Percentiles rank a stretch among this genome's conserved stretches.
These are phyloP conservation scores for Actinopyga echinites DNA, from an alignment of 53 echinoderm and acorn worm species.

Conservation along the genomic window DNA sequence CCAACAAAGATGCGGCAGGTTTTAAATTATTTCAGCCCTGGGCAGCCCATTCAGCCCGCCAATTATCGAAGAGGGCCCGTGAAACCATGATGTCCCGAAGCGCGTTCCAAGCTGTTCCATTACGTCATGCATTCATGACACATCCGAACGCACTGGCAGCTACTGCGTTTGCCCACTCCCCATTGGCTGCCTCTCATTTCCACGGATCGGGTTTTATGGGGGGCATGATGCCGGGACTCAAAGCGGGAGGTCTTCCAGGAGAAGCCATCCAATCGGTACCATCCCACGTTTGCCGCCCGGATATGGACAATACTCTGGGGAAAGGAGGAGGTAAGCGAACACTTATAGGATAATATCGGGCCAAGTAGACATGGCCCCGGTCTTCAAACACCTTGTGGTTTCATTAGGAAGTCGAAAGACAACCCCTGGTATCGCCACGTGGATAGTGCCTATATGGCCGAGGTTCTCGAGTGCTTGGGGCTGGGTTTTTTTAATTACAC, in stretches of 20 bases:
- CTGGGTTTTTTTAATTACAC: no score
- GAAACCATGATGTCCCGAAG: conserved; percentile 65
- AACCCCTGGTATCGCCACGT: no score
- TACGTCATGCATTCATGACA: conserved; percentile 60
- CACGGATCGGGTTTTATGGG: conserved; percentile 27
- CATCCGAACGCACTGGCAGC: conserved; percentile 25
- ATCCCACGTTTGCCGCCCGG: background rate
- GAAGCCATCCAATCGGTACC: conserved; percentile 1
- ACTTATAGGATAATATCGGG: background rate
- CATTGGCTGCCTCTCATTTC: background rate
- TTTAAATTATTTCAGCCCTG: conserved; percentile 98
- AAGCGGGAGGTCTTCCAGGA: background rate
- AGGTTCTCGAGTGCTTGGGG: no score
- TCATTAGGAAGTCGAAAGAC: no score
- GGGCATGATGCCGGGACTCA: conserved; percentile 10
- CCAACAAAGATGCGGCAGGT: conserved; percentile 52
- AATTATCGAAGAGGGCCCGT: conserved; percentile 45
- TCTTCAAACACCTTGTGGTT: no score
- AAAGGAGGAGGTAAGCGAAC: conserved; percentile 6
- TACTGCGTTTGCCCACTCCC: conserved; percentile 19
- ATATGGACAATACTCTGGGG: background rate
- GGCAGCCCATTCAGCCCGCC: conserved; percentile 54
- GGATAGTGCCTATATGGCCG: no score
- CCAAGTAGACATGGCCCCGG: no score
- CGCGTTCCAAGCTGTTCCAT: conserved; percentile 83